Evolutionary conservation across 1,140 invertebrate genomes (phyloP).

Genomic region (Thaumetopoea pityocampa): DNA sequence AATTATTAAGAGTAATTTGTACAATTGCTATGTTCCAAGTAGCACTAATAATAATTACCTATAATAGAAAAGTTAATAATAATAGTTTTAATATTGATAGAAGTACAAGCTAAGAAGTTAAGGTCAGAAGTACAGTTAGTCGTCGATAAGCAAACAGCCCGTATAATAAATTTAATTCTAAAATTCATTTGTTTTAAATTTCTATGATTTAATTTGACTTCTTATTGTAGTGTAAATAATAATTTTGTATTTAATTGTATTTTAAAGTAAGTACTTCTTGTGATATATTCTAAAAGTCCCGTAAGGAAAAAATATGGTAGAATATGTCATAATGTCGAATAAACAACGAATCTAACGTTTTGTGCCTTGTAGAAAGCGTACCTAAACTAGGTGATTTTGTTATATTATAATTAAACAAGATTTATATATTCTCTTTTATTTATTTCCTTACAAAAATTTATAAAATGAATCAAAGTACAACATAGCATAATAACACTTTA

Average conservation of each 20-base stretch:
- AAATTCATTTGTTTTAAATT: too few species aligned
- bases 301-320: background rate
- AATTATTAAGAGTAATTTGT: background rate
- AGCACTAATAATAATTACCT: too few species aligned
- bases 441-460: background rate
- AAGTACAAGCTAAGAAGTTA: too few species aligned
- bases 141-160: too few species aligned
- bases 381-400: slow-evolving; percentile 22
- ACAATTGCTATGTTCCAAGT: too few species aligned
- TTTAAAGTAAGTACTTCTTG: slow-evolving; percentile 9
- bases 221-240: slow-evolving; percentile 26
- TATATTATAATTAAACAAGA: slow-evolving; percentile 17
- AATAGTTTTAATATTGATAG: too few species aligned
- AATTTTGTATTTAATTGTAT: slow-evolving; percentile 10
- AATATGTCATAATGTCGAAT: too few species aligned
- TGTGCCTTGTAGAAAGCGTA: slow-evolving; percentile 32
- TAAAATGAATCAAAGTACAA: background rate
- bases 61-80: too few species aligned
- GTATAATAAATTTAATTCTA: too few species aligned
- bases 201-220: background rate
- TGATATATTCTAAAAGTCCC: slow-evolving; percentile 4
- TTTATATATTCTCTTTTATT: slow-evolving; percentile 3
- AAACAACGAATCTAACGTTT: slow-evolving; percentile 30
- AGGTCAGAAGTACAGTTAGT: too few species aligned
- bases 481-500: too few species aligned